Evolutionary conservation across 2,113 vertebrate genomes (phyloP).

Genomic region (Callaeas wilsoni): DNA sequence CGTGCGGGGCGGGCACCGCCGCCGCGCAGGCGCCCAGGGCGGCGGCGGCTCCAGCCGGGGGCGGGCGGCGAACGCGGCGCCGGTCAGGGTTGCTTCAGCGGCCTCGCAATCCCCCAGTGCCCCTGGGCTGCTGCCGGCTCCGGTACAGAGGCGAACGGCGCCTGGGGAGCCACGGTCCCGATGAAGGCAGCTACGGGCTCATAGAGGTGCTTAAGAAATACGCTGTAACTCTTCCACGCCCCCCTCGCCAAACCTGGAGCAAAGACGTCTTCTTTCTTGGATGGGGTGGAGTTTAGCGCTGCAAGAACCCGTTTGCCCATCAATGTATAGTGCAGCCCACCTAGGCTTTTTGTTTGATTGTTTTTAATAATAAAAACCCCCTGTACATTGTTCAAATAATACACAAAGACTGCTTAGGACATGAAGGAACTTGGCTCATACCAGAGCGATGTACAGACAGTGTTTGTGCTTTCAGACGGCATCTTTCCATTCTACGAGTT

Average conservation of each 20-base stretch:
- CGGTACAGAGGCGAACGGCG: not conserved
- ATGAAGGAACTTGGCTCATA: not conserved
- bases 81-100: rapidly evolving
- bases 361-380: not conserved
- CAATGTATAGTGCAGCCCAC: not conserved
- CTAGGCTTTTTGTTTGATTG: not conserved
- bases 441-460: not conserved
- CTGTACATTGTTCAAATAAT: not conserved
- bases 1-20: too few species aligned
- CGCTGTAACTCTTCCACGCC: not conserved
- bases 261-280: not conserved
- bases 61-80: not conserved
- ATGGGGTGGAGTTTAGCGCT: rapidly evolving
- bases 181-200: not conserved
- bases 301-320: not conserved
- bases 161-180: not conserved
- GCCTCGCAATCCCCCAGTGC: rapidly evolving
- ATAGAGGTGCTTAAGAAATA: not conserved
- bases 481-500: not conserved
- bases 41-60: not conserved
- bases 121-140: not conserved
- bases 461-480: not conserved
- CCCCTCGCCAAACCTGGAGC: too few species aligned
- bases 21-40: not conserved
- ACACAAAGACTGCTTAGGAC: not conserved